phyloP scores from a whole-genome alignment of 2,797 vertebrate species.

The Tenualosa ilisha region DNA sequence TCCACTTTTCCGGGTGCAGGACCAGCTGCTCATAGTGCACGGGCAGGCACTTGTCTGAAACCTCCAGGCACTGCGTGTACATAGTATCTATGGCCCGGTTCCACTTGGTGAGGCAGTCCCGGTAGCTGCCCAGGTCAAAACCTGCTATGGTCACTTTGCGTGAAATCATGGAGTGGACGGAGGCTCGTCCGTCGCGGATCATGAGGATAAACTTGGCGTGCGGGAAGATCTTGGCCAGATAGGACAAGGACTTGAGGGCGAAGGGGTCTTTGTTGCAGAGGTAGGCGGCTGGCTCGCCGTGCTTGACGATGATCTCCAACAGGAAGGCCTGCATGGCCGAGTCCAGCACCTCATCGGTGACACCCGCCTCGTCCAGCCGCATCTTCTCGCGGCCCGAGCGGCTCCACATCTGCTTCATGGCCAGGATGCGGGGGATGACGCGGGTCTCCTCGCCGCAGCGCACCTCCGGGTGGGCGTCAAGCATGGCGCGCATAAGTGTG shows the following conservation, averaged over 20 bases:
- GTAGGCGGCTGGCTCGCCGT: conserved; percentile 92
- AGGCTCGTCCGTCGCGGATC: conserved; percentile 93
- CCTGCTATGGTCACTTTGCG: conserved; percentile 97
- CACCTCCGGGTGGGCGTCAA: conserved; percentile 93
- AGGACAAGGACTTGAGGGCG: conserved; percentile 92
- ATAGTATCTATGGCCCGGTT: conserved; percentile 97
- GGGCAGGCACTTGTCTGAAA: conserved; percentile 85
- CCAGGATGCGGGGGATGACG: conserved; percentile 92
- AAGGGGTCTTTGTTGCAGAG: conserved; percentile 99
- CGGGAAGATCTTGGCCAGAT: conserved; percentile 96
- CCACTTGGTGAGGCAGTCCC: conserved; percentile 98
- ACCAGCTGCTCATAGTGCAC: conserved; percentile 94
- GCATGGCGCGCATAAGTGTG: conserved; percentile 95
- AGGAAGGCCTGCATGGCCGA: conserved; percentile 97
- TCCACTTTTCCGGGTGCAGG: conserved; percentile 94
- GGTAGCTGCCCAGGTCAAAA: conserved; percentile 95
- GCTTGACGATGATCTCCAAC: conserved; percentile 94
- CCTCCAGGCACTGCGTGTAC: conserved; percentile 96
- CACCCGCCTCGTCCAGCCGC: conserved; percentile 92
- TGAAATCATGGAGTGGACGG: conserved; percentile 98
- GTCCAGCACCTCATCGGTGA: conserved; percentile 94
- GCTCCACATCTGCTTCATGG: conserved; percentile 98
- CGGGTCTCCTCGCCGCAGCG: conserved; percentile 94
- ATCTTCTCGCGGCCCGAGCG: conserved; percentile 94
- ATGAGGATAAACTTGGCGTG: conserved; percentile 97